Conservation (phyloP, 2,113 vertebrate species). For the Cnemophilus loriae region DNA sequence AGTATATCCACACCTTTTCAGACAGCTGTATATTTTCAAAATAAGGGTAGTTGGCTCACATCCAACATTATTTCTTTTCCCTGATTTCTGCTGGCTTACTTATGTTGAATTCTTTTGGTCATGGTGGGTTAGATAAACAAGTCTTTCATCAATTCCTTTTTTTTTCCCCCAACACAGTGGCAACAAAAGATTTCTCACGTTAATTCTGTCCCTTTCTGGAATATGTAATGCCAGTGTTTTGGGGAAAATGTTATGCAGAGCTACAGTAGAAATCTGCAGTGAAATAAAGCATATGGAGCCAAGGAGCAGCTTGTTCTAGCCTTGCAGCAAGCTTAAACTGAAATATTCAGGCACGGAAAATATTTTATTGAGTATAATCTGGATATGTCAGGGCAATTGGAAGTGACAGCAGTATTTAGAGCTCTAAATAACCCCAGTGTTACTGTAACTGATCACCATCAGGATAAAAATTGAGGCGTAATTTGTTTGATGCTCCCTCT, state of each 20-base stretch:
- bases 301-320: background rate
- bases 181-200: background rate
- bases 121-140: background rate
- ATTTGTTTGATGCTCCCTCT: constrained; percentile 9
- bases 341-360: background rate
- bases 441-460: constrained; percentile 20
- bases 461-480: background rate
- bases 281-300: background rate
- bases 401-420: background rate
- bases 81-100: background rate
- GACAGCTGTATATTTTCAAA: background rate
- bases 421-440: constrained; percentile 1
- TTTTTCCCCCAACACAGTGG: rapidly evolving
- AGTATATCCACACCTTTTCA: background rate
- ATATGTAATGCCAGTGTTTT: background rate
- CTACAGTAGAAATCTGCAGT: background rate
- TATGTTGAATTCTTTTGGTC: background rate
- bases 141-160: background rate
- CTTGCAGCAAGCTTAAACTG: background rate
- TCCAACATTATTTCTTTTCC: background rate
- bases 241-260: background rate
- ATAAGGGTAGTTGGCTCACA: background rate
- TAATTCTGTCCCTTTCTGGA: constrained; percentile 9
- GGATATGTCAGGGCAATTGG: background rate
- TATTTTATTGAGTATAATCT: background rate